Percentiles rank a stretch among this genome's conserved stretches.
Evolutionary conservation across 2,113 vertebrate species (phyloP).

Genomic region (Pandion haliaetus): DNA sequence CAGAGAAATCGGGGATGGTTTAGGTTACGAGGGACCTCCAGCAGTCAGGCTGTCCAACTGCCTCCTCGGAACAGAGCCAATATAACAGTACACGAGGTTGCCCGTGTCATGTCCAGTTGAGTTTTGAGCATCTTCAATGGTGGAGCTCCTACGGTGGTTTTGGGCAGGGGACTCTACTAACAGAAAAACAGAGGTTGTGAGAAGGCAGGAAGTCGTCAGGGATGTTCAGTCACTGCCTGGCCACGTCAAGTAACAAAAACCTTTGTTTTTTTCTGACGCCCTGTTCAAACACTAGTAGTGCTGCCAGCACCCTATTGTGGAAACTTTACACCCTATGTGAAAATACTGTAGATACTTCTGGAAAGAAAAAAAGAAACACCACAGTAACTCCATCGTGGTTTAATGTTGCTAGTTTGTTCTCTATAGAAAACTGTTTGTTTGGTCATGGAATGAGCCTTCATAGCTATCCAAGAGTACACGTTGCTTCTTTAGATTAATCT

Average conservation of each 20-base stretch:
- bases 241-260: not conserved
- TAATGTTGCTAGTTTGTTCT: not conserved
- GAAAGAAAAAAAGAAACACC: not conserved
- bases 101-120: not conserved
- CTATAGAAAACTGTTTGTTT: not conserved
- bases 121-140: not conserved
- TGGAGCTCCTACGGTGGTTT: not conserved
- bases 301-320: not conserved
- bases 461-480: not conserved
- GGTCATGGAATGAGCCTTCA: not conserved
- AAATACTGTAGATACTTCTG: not conserved
- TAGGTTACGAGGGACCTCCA: not conserved
- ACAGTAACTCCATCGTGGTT: not conserved
- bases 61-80: not conserved
- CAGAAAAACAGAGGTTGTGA: not conserved
- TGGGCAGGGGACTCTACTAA: not conserved
- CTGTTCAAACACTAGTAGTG: not conserved
- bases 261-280: not conserved
- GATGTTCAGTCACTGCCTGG: not conserved
- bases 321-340: not conserved
- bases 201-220: not conserved
- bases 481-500: not conserved
- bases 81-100: not conserved
- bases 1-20: not conserved
- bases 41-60: not conserved